phyloP scores from a whole-genome alignment of 2,113 vertebrate species.

The Halichoerus grypus region DNA sequence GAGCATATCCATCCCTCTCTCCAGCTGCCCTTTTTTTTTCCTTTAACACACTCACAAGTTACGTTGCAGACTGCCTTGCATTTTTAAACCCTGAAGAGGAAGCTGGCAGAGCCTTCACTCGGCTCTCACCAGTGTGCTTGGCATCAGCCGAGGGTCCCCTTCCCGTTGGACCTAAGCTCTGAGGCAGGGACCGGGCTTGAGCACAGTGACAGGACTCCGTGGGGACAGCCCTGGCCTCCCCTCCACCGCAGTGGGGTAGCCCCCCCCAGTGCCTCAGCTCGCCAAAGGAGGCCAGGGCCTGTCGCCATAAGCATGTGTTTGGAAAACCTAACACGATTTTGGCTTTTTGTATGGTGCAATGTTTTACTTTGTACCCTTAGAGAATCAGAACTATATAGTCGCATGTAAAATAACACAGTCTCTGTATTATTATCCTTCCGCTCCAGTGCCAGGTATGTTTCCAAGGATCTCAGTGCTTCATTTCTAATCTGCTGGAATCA shows the following conservation, averaged over 20 bases:
- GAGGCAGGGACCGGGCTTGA: background rate
- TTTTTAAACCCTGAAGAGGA: background rate
- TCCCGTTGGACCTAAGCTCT: too few species aligned
- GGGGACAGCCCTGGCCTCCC: background rate
- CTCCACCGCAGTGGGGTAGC: background rate
- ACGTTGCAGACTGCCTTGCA: background rate
- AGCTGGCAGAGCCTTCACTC: background rate
- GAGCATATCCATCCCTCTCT: background rate
- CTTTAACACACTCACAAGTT: background rate
- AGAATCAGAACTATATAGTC: background rate
- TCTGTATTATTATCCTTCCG: background rate
- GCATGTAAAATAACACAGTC: accelerated
- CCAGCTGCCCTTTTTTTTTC: background rate
- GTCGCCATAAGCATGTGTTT: background rate
- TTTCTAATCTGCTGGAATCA: background rate
- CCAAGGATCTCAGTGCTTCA: background rate
- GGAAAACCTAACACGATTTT: background rate
- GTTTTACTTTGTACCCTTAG: background rate
- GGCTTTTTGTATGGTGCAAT: background rate
- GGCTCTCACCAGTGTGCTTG: background rate
- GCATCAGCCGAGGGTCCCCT: background rate
- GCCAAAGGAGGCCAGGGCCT: background rate
- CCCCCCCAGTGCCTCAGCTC: background rate
- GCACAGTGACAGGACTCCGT: too few species aligned
- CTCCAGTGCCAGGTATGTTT: background rate